phyloP scores from a whole-genome alignment of 1,140 invertebrate species.

The Drosophila pallidifrons region DNA sequence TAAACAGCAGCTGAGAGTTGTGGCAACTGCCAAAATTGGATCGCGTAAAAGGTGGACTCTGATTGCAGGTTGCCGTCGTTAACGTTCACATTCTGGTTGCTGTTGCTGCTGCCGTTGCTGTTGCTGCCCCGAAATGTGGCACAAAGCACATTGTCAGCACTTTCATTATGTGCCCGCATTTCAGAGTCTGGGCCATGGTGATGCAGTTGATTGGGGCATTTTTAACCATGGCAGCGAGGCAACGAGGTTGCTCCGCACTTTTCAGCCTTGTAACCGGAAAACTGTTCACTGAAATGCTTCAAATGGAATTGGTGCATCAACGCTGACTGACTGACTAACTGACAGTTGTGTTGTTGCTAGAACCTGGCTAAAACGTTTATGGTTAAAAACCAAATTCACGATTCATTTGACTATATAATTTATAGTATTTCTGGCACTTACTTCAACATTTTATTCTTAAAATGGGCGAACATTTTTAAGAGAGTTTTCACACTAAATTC shows the following conservation, averaged over 20 bases:
- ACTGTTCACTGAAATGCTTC: background rate
- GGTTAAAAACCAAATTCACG: background rate
- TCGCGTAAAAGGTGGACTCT: conserved; percentile 18
- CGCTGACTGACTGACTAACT: background rate
- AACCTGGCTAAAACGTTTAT: too few species aligned
- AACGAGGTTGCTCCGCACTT: background rate
- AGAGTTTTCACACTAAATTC: conserved; percentile 7
- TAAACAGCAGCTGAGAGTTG: conserved; percentile 13
- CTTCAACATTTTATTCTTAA: background rate
- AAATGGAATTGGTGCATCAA: background rate
- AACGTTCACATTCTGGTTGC: too few species aligned
- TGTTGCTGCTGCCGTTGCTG: background rate
- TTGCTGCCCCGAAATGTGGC: conserved; percentile 1
- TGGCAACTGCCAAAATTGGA: conserved; percentile 16
- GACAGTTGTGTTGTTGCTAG: background rate
- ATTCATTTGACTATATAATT: background rate
- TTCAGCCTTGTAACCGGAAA: background rate
- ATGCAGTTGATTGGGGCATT: conserved; percentile 10
- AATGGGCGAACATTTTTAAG: background rate
- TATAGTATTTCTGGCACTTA: background rate
- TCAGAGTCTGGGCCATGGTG: background rate
- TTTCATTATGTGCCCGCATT: conserved; percentile 20
- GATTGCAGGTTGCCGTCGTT: conserved; percentile 8
- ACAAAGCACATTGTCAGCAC: conserved; percentile 30
- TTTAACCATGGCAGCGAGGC: background rate